Evolutionary conservation across 2,797 vertebrate genomes (phyloP).

Genomic region (Gymnocypris eckloni): DNA sequence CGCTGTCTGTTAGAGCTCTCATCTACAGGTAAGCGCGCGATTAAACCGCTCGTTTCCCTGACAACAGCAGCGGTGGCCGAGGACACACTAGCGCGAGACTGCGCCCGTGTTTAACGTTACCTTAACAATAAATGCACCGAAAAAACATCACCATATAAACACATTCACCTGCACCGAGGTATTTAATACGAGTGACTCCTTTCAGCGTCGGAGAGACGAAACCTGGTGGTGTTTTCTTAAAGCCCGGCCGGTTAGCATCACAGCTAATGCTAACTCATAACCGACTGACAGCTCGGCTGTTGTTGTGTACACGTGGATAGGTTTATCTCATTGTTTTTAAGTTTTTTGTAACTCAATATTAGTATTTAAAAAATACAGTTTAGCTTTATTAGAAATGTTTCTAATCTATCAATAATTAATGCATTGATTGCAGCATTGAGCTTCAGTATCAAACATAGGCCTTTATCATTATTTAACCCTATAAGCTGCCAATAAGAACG

Average conservation of each 20-base stretch:
- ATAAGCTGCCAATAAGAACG: too few relatives aligned
- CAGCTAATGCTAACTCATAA: slow-evolving; percentile 10
- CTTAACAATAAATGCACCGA: rapidly evolving
- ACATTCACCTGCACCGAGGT: not conserved
- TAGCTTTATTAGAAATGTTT: not conserved
- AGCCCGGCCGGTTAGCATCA: not conserved
- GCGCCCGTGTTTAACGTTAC: not conserved
- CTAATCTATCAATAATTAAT: not conserved
- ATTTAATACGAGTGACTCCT: not conserved
- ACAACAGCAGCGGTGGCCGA: not conserved
- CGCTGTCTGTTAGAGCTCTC: not conserved
- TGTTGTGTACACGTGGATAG: not conserved
- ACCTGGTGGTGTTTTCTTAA: not conserved
- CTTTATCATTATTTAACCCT: too few relatives aligned
- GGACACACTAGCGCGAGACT: not conserved
- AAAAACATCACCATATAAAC: not conserved
- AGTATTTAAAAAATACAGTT: not conserved
- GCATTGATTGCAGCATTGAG: too few relatives aligned
- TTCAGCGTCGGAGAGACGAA: too few relatives aligned
- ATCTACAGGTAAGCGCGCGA: not conserved
- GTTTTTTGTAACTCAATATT: not conserved
- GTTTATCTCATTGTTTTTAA: not conserved
- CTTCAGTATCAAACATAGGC: not conserved
- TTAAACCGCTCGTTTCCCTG: not conserved
- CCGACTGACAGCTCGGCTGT: not conserved